Evolutionary conservation across 2,888 invertebrate species (phyloP).

Genomic region (Diploptera punctata): DNA sequence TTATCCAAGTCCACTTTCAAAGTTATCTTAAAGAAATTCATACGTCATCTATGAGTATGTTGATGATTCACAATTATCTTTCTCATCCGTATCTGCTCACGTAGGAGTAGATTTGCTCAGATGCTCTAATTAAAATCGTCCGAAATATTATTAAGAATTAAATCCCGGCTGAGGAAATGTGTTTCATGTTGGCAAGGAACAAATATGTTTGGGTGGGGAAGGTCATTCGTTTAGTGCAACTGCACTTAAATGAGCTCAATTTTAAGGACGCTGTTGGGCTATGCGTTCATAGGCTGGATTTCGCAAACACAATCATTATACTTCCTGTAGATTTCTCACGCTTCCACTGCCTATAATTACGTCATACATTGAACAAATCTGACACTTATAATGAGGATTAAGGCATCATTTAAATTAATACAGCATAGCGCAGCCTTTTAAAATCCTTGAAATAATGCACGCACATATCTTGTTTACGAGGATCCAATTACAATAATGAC

Average conservation of each 20-base stretch:
- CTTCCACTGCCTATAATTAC: conserved; percentile 2
- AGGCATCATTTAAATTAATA: too few species aligned
- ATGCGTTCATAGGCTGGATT: neutral
- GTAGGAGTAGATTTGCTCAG: too few species aligned
- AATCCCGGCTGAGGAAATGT: neutral
- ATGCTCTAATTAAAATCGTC: neutral
- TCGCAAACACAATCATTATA: neutral
- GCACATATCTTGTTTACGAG: too few species aligned
- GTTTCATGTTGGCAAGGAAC: neutral
- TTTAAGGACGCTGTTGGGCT: neutral
- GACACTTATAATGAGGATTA: neutral
- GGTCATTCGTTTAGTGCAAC: conserved; percentile 6
- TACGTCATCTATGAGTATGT: neutral
- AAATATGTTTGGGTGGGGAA: conserved; percentile 23
- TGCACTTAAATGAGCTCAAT: conserved; percentile 15
- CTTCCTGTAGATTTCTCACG: neutral
- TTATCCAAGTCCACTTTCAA: neutral
- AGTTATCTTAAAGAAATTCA: neutral
- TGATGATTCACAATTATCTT: neutral
- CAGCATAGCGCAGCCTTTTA: too few species aligned
- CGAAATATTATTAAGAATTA: neutral
- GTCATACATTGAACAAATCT: neutral
- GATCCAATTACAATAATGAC: too few species aligned
- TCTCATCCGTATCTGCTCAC: too few species aligned
- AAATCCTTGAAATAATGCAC: too few species aligned